Evolutionary conservation across 2,888 invertebrate species (phyloP).

Genomic region (Pollenia griseotomentosa): DNA sequence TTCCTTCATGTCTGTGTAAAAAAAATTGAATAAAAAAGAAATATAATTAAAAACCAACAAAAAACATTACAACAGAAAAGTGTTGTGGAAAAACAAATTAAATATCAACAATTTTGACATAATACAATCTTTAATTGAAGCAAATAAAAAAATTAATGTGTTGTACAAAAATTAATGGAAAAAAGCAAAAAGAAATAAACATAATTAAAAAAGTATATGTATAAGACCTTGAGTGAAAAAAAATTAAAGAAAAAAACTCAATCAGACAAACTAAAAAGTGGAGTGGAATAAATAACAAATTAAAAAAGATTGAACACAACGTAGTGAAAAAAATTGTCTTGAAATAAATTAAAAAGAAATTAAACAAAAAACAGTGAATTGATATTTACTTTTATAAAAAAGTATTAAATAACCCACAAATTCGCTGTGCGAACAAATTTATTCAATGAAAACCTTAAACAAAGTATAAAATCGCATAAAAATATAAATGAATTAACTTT

Average conservation of each 20-base stretch:
- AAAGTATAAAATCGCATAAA: not conserved
- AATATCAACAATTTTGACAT: conserved; percentile 44
- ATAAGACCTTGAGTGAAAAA: conserved; percentile 71
- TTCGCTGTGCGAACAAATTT: conserved; percentile 50
- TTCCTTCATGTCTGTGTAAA: conserved; percentile 79
- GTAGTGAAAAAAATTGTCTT: conserved; percentile 48
- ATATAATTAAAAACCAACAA: conserved; percentile 61
- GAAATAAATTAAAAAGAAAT: conserved; percentile 13
- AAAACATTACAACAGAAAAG: conserved; percentile 8
- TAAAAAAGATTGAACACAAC: conserved; percentile 38
- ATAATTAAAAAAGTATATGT: conserved; percentile 55
- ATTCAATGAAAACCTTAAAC: not conserved
- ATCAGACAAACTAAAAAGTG: conserved; percentile 53
- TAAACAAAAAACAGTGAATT: conserved; percentile 29
- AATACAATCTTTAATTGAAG: conserved; percentile 2
- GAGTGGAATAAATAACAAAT: conserved; percentile 58
- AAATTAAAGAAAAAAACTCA: conserved; percentile 48
- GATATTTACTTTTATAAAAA: conserved; percentile 32
- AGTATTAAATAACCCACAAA: conserved; percentile 16
- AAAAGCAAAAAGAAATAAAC: conserved; percentile 43
- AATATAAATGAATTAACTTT: conserved; percentile 7
- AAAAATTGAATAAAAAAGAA: conserved; percentile 68
- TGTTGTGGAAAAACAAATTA: conserved; percentile 37
- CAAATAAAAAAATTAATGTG: conserved; percentile 39
- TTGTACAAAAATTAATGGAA: conserved; percentile 53